Base-by-base conservation (phyloP, 1,140 invertebrate genomes). In the Amphibalanus amphitrite region DNA sequence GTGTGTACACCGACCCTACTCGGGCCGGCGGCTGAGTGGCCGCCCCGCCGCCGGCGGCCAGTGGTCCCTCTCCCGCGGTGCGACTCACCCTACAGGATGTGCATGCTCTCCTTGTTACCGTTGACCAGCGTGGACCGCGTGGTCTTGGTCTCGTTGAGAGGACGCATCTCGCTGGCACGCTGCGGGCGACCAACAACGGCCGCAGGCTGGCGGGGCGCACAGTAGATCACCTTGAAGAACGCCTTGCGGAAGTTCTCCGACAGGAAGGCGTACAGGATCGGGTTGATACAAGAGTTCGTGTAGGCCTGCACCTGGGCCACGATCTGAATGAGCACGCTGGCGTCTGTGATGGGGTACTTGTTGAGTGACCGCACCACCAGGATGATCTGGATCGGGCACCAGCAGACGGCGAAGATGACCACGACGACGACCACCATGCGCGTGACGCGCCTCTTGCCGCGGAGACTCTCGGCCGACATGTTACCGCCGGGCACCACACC, bases 221-320 rank as follows among this genome's bases (percentile, higher is more conserved):
- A 65, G 23, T 26, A 26, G 23, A 65, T 65, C 64, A 89, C 83
- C 80, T 90, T 90, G 29, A 86, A 82, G 78, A 93, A 93, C 3
- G 89, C 90, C 75, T 91, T 87, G 47, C 90, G 84, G 81, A 94
- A 94, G 79, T 92, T 91, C 73, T 92, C 90, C 0, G 90, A 92
- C 0, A 93, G 83, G 78, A 93, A 92, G 0, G 92, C 93, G 81
- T 97, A 97, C n/a, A 97, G 84, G 73, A 97, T 90, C 0, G 95
- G 95, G 79, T 97, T 97, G 72, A 97, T 88, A 78, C 93, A 96
- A 74, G 90, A 92, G 82, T 96, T 97, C 80, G 90, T 92, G 81
- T 97, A 97, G 3, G 93, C 93, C 70, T 97, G 80, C n/a, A 95
- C 90, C 77, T 96, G 92, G 13, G 90, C 87, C 6, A 86, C 86